Evolutionary conservation across 2,888 invertebrate species (phyloP), one percentile per base, ranked within the genome.

Genomic region (Spodoptera picta): DNA sequence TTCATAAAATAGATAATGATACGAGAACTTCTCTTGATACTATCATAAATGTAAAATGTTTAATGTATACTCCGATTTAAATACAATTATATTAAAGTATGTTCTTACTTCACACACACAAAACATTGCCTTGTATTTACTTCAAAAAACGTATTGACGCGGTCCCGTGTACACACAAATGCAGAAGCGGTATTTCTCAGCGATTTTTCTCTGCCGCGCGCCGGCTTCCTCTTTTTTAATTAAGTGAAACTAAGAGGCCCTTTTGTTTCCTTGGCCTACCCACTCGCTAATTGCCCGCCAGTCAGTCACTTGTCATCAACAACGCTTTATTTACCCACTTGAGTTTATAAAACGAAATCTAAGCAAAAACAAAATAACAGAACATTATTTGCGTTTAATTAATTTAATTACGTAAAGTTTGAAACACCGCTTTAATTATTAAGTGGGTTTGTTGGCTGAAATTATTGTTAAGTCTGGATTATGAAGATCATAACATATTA

Each of bases 201-300:
- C 80, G 77, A 83, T 87, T 87, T 88, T 87, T 88, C 87, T 84
- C 79, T 77, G 78, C 77, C 76, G 57, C 65, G 73, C 77, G 79
- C 80, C 80, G 74, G 77, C 81, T 84, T 84, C 82, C 83, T 84
- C 84, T 85, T 90, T 91, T 91, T 92, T 92, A 92, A 92, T 92
- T 92, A 92, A 91, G 90, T 90, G 86, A 89, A 90, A 89, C 90
- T 88, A 90, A 90, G 89, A 88, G 90, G 85, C 85, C 83, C 87
- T 87, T 89, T 91, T 90, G 87, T 90, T 88, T 80, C 82, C 79
- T 77, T 78, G 78, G 79, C 79, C 80, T 81, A 81, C 81, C 83
- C 82, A 79, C 79, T 80, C 86, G 84, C 87, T 91, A 92, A 92
- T 92, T 92, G 90, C 90, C 87, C 86, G 87, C 87, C 91, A 91